Conservation (phyloP, 2,797 vertebrate species). For the Mycteria americana region DNA sequence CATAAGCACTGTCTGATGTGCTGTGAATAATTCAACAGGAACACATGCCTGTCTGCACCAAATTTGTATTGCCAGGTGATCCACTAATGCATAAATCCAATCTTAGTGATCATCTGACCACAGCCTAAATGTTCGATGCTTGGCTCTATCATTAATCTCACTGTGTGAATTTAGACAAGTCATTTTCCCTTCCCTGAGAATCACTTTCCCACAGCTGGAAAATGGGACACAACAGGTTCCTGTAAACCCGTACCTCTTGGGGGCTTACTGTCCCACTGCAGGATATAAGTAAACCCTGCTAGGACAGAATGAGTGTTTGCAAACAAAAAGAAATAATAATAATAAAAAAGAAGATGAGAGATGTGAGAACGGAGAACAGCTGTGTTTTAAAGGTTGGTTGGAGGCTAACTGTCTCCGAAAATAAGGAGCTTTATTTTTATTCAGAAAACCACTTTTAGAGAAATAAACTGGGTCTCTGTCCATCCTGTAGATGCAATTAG, state of each 20-base stretch:
- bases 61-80: slow-evolving; percentile 34
- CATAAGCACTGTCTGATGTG: not conserved
- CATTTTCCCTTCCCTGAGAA: slow-evolving; percentile 37
- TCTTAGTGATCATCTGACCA: slow-evolving; percentile 34
- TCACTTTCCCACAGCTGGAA: slow-evolving; percentile 19
- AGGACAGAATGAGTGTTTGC: not conserved
- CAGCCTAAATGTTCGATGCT: not conserved
- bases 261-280: not conserved
- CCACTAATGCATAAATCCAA: slow-evolving; percentile 24
- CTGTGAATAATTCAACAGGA: slow-evolving; percentile 27
- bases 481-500: not conserved
- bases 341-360: not conserved
- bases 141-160: slow-evolving; percentile 22
- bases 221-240: not conserved
- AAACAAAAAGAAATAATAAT: not conserved
- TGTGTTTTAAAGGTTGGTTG: not conserved
- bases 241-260: not conserved
- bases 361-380: not conserved
- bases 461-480: not conserved
- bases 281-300: not conserved
- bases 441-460: not conserved
- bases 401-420: not conserved
- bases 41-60: not conserved
- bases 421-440: not conserved
- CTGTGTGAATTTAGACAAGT: slow-evolving; percentile 24